Evolutionary conservation across 2,113 vertebrate species (phyloP).

Genomic region (Cardinalis cardinalis): DNA sequence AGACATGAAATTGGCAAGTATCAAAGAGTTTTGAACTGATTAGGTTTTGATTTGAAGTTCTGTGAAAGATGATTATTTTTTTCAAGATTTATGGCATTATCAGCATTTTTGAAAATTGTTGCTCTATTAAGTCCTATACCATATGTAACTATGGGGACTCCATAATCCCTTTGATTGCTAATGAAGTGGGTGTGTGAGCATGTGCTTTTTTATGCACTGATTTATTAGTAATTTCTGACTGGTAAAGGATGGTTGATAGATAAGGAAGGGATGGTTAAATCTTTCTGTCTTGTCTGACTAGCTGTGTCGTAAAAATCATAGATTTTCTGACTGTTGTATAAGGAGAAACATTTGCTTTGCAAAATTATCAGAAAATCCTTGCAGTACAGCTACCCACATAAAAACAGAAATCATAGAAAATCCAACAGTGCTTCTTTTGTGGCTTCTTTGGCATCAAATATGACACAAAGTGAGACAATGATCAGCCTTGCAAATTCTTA

Average conservation of each 20-base stretch:
- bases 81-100: background rate
- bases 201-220: background rate
- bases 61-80: background rate
- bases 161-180: background rate
- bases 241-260: rapidly evolving
- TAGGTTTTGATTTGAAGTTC: background rate
- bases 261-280: background rate
- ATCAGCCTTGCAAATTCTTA: background rate
- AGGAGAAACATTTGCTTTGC: background rate
- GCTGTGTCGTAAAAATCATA: background rate
- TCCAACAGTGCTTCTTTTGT: background rate
- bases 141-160: background rate
- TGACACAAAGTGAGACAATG: background rate
- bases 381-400: background rate
- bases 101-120: background rate
- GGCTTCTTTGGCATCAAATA: background rate
- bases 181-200: background rate
- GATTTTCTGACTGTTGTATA: background rate
- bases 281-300: background rate
- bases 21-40: background rate
- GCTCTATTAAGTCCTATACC: rapidly evolving
- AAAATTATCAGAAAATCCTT: background rate
- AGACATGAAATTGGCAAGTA: background rate
- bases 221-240: background rate
- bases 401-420: background rate